These are phyloP conservation scores for Ascidia mentula DNA, from an alignment of 23 tunicate species.

Conservation along the genomic window DNA sequence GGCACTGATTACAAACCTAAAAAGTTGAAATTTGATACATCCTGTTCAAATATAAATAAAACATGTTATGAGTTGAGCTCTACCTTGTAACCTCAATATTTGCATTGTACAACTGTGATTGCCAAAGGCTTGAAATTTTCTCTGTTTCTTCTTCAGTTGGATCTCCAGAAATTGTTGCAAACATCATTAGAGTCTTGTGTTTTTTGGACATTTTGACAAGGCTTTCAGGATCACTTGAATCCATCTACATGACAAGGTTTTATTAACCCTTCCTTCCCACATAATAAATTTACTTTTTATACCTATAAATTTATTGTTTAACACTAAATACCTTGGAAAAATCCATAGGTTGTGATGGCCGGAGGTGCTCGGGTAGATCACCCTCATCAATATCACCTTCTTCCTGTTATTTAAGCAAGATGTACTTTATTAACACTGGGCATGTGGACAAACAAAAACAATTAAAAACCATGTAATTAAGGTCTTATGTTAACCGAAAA, in stretches of 20 bases:
- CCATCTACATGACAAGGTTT: constrained; percentile 23
- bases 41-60: background rate
- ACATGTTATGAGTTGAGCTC: background rate
- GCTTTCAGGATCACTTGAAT: constrained; percentile 68
- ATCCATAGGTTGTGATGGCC: constrained; percentile 78
- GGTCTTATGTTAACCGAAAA: no score
- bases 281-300: background rate
- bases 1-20: constrained; percentile 72
- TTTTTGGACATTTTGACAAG: constrained; percentile 66
- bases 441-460: no score
- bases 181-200: constrained; percentile 90
- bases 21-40: constrained; percentile 1
- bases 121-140: constrained; percentile 83
- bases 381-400: constrained; percentile 94
- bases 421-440: background rate
- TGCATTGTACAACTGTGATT: constrained; percentile 74
- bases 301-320: background rate
- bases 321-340: constrained; percentile 46
- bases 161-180: constrained; percentile 87
- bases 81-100: constrained; percentile 83
- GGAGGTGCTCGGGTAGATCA: constrained; percentile 82
- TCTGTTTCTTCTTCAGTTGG: constrained; percentile 89
- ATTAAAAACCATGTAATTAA: no score
- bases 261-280: background rate
- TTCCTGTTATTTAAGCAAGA: constrained; percentile 41